These are phyloP conservation scores for Actenoides hombroni DNA, from an alignment of 2,113 vertebrate genomes.

Conservation along the genomic window DNA sequence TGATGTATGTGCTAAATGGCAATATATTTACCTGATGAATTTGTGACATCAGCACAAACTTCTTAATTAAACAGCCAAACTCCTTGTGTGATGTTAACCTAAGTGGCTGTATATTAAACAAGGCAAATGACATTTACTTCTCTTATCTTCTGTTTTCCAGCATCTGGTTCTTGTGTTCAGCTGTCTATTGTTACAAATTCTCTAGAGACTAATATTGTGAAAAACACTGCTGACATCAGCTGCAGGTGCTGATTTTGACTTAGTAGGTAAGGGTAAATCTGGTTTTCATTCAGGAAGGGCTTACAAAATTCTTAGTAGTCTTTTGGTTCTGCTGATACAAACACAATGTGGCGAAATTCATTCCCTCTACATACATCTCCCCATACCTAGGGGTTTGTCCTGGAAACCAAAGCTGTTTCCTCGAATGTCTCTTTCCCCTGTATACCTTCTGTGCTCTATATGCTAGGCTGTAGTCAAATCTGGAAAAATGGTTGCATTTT, in stretches of 20 bases:
- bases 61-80: constrained; percentile 57
- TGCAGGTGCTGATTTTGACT: constrained; percentile 33
- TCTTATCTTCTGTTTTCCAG: constrained; percentile 56
- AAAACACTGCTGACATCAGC: constrained; percentile 25
- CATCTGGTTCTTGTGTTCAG: constrained; percentile 44
- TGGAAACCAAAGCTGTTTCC: background rate
- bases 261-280: background rate
- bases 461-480: background rate
- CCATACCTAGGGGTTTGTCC: rapidly evolving
- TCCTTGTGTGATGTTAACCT: constrained; percentile 17
- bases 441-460: background rate
- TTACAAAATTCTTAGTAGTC: background rate
- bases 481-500: background rate
- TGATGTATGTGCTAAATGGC: background rate
- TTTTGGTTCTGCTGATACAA: background rate
- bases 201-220: constrained; percentile 1
- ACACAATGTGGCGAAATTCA: background rate
- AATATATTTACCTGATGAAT: constrained; percentile 34
- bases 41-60: constrained; percentile 49
- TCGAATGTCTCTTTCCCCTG: background rate
- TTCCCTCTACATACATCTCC: background rate
- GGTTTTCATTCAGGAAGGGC: background rate
- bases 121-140: constrained; percentile 59
- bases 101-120: constrained; percentile 53
- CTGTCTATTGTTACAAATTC: constrained; percentile 40